A percentile compares a stretch with the other conserved stretches of the same genome.
phyloP scores from a whole-genome alignment of 2,888 invertebrate genomes.

The Xiphydria camelus region DNA sequence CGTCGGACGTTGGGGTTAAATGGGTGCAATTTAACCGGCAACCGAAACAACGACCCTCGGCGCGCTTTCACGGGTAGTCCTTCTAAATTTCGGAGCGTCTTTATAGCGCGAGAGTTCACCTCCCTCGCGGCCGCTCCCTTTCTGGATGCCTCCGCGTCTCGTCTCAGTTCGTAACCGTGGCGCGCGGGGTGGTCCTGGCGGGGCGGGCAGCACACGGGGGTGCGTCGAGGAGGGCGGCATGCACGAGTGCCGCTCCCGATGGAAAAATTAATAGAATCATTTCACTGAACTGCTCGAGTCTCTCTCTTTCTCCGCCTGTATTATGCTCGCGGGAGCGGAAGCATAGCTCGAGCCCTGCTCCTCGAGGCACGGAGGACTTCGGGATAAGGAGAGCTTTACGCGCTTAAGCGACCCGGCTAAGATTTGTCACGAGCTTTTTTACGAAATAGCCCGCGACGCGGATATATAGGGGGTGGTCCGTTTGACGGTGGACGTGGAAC shows the following conservation, averaged over 20 bases:
- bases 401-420: constrained; percentile 40
- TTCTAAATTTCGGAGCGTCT: constrained; percentile 26
- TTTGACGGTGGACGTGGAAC: too few relatives aligned
- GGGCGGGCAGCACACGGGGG: not conserved
- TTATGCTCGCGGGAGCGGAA: too few relatives aligned
- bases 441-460: too few relatives aligned
- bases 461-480: too few relatives aligned
- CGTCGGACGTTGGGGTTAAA: not conserved
- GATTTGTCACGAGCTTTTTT: constrained; percentile 48
- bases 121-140: constrained; percentile 10
- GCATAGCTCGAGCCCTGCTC: too few relatives aligned
- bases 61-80: not conserved
- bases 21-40: constrained; percentile 12
- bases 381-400: constrained; percentile 42
- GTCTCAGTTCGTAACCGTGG: too few relatives aligned
- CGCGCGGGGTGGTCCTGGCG: too few relatives aligned
- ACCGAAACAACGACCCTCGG: constrained; percentile 9
- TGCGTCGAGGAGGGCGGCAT: constrained; percentile 42
- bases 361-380: constrained; percentile 20
- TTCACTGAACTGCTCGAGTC: constrained; percentile 42
- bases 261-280: constrained; percentile 58
- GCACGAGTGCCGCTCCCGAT: constrained; percentile 55
- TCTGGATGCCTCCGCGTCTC: too few relatives aligned
- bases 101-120: constrained; percentile 15
- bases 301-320: constrained; percentile 6